These are phyloP conservation scores for Holcopasites calliopsidis DNA, from an alignment of 1,140 invertebrate genomes.

Conservation along the genomic window DNA sequence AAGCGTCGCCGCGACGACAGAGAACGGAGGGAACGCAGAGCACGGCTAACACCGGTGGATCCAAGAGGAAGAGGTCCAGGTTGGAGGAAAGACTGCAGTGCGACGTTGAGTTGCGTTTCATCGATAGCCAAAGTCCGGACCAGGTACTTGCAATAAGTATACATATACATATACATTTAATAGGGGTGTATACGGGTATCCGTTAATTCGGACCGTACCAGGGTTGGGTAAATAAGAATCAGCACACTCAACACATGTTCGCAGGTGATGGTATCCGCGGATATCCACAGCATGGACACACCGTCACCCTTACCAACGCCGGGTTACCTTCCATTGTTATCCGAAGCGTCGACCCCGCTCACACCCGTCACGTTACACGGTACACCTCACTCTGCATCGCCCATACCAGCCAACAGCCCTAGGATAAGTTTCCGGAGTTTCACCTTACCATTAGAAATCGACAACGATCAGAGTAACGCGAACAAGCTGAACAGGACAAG, in stretches of 20 bases:
- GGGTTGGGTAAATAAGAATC: too few species aligned
- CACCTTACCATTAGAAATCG: conserved; percentile 73
- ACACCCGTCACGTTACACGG: conserved; percentile 72
- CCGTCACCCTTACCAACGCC: conserved; percentile 77
- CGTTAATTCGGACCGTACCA: too few species aligned
- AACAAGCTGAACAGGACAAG: conserved; percentile 56
- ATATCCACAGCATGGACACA: conserved; percentile 76
- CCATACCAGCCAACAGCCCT: conserved; percentile 71
- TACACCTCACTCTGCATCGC: conserved; percentile 69
- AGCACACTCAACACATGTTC: conserved; percentile 3
- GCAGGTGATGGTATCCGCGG: conserved; percentile 77
- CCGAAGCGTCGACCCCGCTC: conserved; percentile 76
- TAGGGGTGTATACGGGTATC: too few species aligned
- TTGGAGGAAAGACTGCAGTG: conserved; percentile 80
- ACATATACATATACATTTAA: not conserved
- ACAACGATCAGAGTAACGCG: conserved; percentile 54
- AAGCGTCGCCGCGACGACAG: conserved; percentile 80
- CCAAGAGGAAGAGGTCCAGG: conserved; percentile 78
- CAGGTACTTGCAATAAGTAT: conserved; percentile 68
- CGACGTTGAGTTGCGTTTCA: conserved; percentile 80
- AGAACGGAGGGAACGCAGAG: conserved; percentile 74
- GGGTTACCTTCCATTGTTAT: conserved; percentile 75
- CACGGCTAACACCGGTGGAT: conserved; percentile 69
- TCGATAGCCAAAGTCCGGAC: conserved; percentile 82
- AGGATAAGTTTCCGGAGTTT: conserved; percentile 78